Percentiles rank a stretch among this genome's conserved stretches.
These are phyloP conservation scores for Pogonomyrmex californicus DNA, from an alignment of 1,140 invertebrate species.

Conservation along the genomic window DNA sequence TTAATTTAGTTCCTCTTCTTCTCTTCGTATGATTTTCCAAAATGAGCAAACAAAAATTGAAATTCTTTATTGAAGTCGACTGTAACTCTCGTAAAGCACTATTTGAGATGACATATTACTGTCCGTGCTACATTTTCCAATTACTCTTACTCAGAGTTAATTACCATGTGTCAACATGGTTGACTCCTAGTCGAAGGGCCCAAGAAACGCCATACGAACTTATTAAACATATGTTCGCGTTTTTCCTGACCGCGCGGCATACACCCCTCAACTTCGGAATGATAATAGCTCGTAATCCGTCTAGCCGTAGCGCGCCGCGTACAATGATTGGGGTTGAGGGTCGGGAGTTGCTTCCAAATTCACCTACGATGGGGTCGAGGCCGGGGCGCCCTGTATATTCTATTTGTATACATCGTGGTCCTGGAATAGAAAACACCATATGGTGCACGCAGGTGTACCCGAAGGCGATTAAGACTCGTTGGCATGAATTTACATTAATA, in stretches of 20 bases:
- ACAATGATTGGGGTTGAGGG: constrained; percentile 73
- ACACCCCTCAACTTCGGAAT: constrained; percentile 82
- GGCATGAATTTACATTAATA: constrained; percentile 86
- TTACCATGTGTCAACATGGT: constrained; percentile 75
- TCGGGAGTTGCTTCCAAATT: constrained; percentile 76
- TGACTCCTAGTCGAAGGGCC: constrained; percentile 57
- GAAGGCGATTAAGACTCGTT: constrained; percentile 84
- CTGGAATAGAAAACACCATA: constrained; percentile 85
- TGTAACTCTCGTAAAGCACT: constrained; percentile 25
- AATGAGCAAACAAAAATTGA: neutral
- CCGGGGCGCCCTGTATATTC: constrained; percentile 53
- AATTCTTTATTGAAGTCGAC: neutral
- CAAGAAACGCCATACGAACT: constrained; percentile 76
- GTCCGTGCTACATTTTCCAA: constrained; percentile 59
- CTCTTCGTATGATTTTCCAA: neutral
- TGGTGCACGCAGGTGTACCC: constrained; percentile 86
- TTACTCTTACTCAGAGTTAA: constrained; percentile 72
- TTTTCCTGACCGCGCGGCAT: constrained; percentile 71
- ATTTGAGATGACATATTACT: constrained; percentile 40
- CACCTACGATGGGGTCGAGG: constrained; percentile 78
- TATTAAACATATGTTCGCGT: constrained; percentile 83
- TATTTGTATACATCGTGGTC: constrained; percentile 66
- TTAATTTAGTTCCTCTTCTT: neutral
- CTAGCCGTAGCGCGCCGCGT: constrained; percentile 73
- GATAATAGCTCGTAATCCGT: constrained; percentile 86